Base-by-base conservation (phyloP, 2,888 invertebrate species). In the Coelopa pilipes region DNA sequence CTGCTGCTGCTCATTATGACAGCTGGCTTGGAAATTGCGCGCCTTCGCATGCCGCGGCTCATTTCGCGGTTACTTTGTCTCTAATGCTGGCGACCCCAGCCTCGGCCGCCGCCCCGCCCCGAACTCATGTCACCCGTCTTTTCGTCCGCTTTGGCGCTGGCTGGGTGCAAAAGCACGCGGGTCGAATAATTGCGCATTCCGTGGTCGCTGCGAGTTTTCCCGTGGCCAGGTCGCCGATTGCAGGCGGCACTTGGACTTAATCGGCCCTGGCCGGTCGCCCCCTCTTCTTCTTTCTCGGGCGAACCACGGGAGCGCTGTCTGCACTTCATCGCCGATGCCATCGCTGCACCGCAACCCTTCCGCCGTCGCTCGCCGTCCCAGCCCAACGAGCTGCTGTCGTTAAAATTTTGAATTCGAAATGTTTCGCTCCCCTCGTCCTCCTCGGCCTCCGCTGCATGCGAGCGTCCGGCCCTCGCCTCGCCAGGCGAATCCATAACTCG, bases 11-110 rank as follows among this genome's bases (percentile, higher is more conserved):
- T 63, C 47, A 63, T 63, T 63, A 63, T 47, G 63, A 47, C 46
- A 17, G 63, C n/a, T 63, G 63, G 46, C 46, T 47, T 17, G 63
- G 63, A 46, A 47, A 63, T 47, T 63, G 19, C 17, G 11, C 17
- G 47, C 45, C 7, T 46, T 63, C 17, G 46, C 47, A 19, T 45
- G 19, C 57, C 57, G 24, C 57, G 19, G 19, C 21, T n/a, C 63
- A 45, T n/a, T 47, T 34, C 63, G 17, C 63, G 47, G 21, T 21
- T 46, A 9, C 24, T 59, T 59, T 59, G 57, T 19, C 24, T 34
- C 34, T 34, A 34, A 34, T 34, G 34, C 34, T 34, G 34, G 57
- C 57, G 57, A 17, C 7, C 34, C 34, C 34, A 34, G 34, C 2
- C 47, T 46, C 19, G 11, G 46, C 46, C 12, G 7, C 17, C 63